A percentile compares a stretch with the other conserved stretches of the same genome.
These are phyloP conservation scores for Dryadula phaetusa DNA, from an alignment of 2,888 invertebrate genomes.

Conservation along the genomic window DNA sequence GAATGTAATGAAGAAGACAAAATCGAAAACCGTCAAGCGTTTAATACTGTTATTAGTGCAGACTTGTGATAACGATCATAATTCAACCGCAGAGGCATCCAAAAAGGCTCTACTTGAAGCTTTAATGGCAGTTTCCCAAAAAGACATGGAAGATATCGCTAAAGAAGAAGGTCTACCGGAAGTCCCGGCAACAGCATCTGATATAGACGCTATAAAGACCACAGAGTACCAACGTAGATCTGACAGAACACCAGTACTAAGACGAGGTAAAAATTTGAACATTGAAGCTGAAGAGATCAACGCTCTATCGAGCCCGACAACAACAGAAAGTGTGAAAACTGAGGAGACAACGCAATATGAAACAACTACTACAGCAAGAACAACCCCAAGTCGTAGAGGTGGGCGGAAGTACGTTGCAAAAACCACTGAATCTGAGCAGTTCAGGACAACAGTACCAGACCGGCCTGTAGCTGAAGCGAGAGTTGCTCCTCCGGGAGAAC, in stretches of 20 bases:
- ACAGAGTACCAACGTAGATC: slow-evolving; percentile 60
- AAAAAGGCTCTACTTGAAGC: slow-evolving; percentile 88
- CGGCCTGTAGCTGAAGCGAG: slow-evolving; percentile 73
- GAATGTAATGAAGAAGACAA: slow-evolving; percentile 92
- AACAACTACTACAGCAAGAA: slow-evolving; percentile 64
- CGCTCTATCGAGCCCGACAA: slow-evolving; percentile 68
- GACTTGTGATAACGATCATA: slow-evolving; percentile 89
- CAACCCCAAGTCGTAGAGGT: slow-evolving; percentile 66
- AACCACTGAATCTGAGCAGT: slow-evolving; percentile 55
- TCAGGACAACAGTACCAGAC: slow-evolving; percentile 61
- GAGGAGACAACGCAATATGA: slow-evolving; percentile 59
- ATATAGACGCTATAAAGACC: slow-evolving; percentile 56
- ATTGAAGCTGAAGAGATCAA: slow-evolving; percentile 72
- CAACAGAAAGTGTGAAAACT: slow-evolving; percentile 58
- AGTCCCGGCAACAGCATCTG: slow-evolving; percentile 55
- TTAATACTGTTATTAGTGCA: slow-evolving; percentile 90
- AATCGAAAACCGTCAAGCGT: slow-evolving; percentile 89
- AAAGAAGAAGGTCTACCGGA: slow-evolving; percentile 66
- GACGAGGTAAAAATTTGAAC: slow-evolving; percentile 67
- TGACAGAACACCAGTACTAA: slow-evolving; percentile 50
- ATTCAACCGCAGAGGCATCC: slow-evolving; percentile 88
- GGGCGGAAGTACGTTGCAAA: slow-evolving; percentile 66
- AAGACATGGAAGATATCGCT: slow-evolving; percentile 79
- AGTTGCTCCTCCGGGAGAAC: slow-evolving; percentile 61
- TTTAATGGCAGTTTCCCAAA: slow-evolving; percentile 86